Conservation (phyloP, 2,797 vertebrate species). For the Phaenicophaeus curvirostris region DNA sequence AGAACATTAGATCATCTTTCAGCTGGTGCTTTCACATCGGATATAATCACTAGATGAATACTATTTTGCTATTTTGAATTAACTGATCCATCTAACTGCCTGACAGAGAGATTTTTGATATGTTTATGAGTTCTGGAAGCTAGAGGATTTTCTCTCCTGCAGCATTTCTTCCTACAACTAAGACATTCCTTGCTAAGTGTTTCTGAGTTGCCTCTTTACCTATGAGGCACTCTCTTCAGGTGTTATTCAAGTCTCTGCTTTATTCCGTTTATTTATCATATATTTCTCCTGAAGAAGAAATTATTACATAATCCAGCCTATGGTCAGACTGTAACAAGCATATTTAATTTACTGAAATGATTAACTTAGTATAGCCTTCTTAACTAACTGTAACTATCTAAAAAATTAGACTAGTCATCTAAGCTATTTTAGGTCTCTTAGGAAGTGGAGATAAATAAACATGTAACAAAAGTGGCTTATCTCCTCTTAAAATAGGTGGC, state of each 20-base stretch:
- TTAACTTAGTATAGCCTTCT: background rate
- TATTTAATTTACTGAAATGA: background rate
- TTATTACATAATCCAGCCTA: background rate
- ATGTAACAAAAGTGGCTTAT: background rate
- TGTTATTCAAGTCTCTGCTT: background rate
- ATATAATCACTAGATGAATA: background rate
- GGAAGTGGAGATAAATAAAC: background rate
- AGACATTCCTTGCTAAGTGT: background rate
- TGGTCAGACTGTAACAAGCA: background rate
- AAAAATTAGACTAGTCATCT: background rate
- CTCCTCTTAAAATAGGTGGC: background rate
- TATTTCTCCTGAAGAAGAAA: background rate
- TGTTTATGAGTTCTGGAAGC: background rate
- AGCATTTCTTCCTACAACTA: background rate
- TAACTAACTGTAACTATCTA: background rate
- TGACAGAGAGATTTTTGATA: background rate
- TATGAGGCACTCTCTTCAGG: background rate
- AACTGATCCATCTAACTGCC: background rate
- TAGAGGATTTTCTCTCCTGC: background rate
- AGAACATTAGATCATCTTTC: background rate
- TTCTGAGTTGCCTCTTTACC: background rate
- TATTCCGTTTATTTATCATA: background rate
- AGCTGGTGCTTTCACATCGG: background rate
- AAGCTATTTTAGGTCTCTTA: background rate
- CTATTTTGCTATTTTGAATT: background rate